Evolutionary conservation across 2,888 invertebrate species (phyloP), one percentile per base, ranked within the genome.

Genomic region (Diploptera punctata): DNA sequence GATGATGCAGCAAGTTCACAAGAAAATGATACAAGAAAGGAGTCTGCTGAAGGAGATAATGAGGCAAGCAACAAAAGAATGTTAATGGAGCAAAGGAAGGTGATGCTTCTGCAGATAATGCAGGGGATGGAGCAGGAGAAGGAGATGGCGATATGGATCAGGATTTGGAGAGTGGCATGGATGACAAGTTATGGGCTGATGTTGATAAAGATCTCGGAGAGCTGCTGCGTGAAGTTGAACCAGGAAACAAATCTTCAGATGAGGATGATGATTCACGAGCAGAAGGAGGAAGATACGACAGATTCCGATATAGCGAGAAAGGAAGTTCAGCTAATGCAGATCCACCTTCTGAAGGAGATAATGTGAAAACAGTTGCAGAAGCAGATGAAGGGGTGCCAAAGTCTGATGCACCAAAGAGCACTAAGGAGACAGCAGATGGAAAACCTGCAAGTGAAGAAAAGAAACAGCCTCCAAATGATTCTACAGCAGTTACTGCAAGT

Each of bases 121-220:
- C 52, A 21, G 60, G 9, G 19, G 72, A 67, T 31, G 57, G 44
- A 38, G 61, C 68, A 19, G 79, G 38, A 74, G 77, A 77, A n/a
- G 81, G 81, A 29, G 85, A 83, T n/a, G 84, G 84, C 29, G 89
- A 85, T 44, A 7, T 71, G 19, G 81, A 81, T 31, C 79, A 80
- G 13, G 82, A 84, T n/a, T 54, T 69, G 57, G 73, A 73, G 47
- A 31, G 49, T 33, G 87, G 84, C 73, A 73, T 76, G 68, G 90
- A 90, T 77, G 92, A 92, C 77, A 91, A 92, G 79, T 79, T 92
- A 71, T 93, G 93, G 93, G 92, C 91, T 29, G 93, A 93, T 81
- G 92, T 93, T 33, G 93, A 93, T 80, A 93, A 93, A 80, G 93
- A 93, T 81, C 86, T 93, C 74, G 92, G 93, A 4, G 93, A 93